A percentile compares a stretch with the other conserved stretches of the same genome.
Evolutionary conservation across 92 coral and sea anemone species (phyloP).

Genomic region (Porites lobata): DNA sequence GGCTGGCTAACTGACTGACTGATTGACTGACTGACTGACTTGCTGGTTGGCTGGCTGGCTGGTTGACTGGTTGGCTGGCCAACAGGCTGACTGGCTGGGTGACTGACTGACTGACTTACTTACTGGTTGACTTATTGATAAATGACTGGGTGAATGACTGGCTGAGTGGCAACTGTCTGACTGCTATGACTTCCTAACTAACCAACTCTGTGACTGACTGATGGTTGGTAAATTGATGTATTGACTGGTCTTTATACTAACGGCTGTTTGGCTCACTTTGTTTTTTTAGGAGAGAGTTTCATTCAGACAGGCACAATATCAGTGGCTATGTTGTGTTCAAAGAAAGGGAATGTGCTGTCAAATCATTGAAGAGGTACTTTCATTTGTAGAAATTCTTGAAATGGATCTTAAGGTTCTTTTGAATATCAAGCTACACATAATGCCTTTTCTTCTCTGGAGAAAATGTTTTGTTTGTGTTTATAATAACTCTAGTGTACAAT

Average conservation of each 20-base stretch:
- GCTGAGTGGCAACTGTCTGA: background rate
- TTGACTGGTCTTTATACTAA: background rate
- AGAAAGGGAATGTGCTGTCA: slow-evolving; percentile 66
- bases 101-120: background rate
- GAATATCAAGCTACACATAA: no score
- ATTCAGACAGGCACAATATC: slow-evolving; percentile 78
- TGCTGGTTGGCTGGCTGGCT: background rate
- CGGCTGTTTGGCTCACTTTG: background rate
- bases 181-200: background rate
- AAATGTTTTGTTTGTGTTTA: no score
- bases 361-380: slow-evolving; percentile 80
- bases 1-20: background rate
- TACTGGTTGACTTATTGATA: background rate
- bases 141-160: background rate
- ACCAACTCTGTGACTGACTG: background rate
- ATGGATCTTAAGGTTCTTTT: no score
- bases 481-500: no score
- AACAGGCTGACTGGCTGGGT: background rate
- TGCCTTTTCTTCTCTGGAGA: no score
- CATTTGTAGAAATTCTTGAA: background rate
- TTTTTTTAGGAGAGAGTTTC: slow-evolving; percentile 81
- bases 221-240: background rate
- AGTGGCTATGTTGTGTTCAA: slow-evolving; percentile 96
- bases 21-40: no score
- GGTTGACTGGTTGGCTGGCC: background rate